Percentiles rank a stretch among this genome's conserved stretches.
Evolutionary conservation across 2,797 vertebrate species (phyloP).

Genomic region (Lerista edwardsae): DNA sequence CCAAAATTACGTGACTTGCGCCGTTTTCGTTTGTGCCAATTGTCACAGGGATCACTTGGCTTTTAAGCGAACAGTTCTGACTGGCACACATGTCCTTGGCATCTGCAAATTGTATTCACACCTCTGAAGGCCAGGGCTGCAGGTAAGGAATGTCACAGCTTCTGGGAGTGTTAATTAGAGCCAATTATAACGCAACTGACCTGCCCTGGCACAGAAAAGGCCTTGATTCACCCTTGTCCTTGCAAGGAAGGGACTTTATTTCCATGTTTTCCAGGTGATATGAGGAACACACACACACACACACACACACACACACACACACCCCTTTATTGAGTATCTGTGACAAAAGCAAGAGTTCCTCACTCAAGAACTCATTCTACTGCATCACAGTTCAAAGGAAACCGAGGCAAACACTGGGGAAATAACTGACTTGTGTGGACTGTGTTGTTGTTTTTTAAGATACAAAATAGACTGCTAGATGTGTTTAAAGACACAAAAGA

Average conservation of each 20-base stretch:
- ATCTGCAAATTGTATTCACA: constrained; percentile 49
- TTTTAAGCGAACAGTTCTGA: constrained; percentile 38
- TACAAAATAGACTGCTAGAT: too few species aligned
- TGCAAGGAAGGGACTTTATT: neutral
- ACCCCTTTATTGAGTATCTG: neutral
- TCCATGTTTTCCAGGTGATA: neutral
- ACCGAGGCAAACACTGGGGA: neutral
- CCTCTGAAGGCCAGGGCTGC: constrained; percentile 27
- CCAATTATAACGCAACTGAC: constrained; percentile 26
- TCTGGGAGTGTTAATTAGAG: constrained; percentile 49
- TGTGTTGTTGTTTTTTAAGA: too few species aligned
- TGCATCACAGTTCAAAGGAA: neutral
- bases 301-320: neutral
- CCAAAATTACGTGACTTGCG: constrained; percentile 56
- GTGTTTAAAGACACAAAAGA: neutral
- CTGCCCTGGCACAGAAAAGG: constrained; percentile 32
- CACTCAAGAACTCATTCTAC: fast-evolving
- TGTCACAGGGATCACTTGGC: constrained; percentile 59
- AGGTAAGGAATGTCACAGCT: constrained; percentile 34
- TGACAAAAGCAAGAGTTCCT: neutral
- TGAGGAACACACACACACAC: neutral
- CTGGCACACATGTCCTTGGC: constrained; percentile 41
- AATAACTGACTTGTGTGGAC: too few species aligned
- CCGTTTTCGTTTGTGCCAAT: constrained; percentile 44
- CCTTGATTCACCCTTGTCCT: neutral